Percentiles rank a stretch among this genome's conserved stretches.
phyloP scores from a whole-genome alignment of 2,888 invertebrate species.

The Eudemis profundana region DNA sequence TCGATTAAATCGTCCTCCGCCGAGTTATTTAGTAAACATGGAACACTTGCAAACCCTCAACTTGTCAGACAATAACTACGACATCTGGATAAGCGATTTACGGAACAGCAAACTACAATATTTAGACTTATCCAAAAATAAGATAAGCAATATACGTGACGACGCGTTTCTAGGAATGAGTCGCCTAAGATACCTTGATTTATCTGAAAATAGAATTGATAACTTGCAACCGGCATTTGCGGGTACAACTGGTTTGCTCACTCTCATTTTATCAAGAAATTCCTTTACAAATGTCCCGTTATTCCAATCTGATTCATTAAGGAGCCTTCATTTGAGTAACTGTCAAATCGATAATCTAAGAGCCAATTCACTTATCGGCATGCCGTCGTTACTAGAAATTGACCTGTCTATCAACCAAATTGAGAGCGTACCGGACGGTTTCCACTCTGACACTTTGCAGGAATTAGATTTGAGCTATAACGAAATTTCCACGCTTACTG shows the following conservation, averaged over 20 bases:
- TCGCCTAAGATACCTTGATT: constrained; percentile 85
- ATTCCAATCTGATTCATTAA: constrained; percentile 85
- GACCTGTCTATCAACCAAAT: constrained; percentile 89
- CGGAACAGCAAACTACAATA: constrained; percentile 71
- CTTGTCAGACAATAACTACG: constrained; percentile 85
- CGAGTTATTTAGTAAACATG: constrained; percentile 76
- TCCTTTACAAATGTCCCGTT: constrained; percentile 85
- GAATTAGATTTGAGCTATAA: constrained; percentile 86
- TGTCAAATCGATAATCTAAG: constrained; percentile 87
- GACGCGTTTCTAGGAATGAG: constrained; percentile 86
- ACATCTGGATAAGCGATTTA: constrained; percentile 67
- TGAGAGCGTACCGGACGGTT: constrained; percentile 84
- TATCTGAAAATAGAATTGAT: constrained; percentile 88
- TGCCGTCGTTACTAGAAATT: constrained; percentile 85
- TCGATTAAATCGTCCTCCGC: constrained; percentile 75
- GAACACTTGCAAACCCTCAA: constrained; percentile 81
- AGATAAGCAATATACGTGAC: constrained; percentile 85
- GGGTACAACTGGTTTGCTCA: constrained; percentile 83
- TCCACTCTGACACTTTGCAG: constrained; percentile 86
- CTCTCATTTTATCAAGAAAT: constrained; percentile 88
- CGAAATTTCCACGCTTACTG: constrained; percentile 85
- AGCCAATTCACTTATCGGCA: constrained; percentile 77
- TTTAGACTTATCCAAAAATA: constrained; percentile 89
- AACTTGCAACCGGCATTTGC: constrained; percentile 84
- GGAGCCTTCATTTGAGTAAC: constrained; percentile 85